phyloP scores from a whole-genome alignment of 2,888 invertebrate genomes.

The Latheticus oryzae region DNA sequence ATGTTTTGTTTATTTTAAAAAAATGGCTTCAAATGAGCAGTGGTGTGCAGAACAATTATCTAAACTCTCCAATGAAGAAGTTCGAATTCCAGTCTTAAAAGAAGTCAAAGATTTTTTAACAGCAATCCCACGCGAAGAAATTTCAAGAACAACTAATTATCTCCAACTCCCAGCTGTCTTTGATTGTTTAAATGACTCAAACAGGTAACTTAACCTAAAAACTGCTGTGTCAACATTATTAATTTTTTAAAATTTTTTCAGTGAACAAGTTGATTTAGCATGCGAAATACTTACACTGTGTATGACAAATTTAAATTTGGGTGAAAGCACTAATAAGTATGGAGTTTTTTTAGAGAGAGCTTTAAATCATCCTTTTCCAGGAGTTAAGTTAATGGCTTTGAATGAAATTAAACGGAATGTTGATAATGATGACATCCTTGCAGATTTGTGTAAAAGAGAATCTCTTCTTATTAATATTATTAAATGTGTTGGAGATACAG shows the following conservation, averaged over 20 bases:
- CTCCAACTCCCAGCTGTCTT: slow-evolving; percentile 72
- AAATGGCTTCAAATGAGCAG: slow-evolving; percentile 63
- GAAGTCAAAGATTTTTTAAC: slow-evolving; percentile 66
- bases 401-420: slow-evolving; percentile 69
- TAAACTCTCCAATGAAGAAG: slow-evolving; percentile 64
- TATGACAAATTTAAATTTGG: slow-evolving; percentile 72
- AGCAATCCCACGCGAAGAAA: slow-evolving; percentile 63
- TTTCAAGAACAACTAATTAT: slow-evolving; percentile 61
- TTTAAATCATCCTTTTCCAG: slow-evolving; percentile 72
- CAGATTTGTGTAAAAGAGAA: slow-evolving; percentile 54
- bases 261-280: slow-evolving; percentile 72
- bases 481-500: slow-evolving; percentile 71
- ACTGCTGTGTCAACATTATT: slow-evolving; percentile 47
- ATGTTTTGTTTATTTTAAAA: no score
- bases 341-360: slow-evolving; percentile 72
- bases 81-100: slow-evolving; percentile 64
- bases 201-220: slow-evolving; percentile 62
- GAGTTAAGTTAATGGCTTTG: slow-evolving; percentile 74
- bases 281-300: slow-evolving; percentile 75
- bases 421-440: slow-evolving; percentile 54
- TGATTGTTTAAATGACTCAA: slow-evolving; percentile 72
- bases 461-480: slow-evolving; percentile 69
- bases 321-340: slow-evolving; percentile 72
- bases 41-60: slow-evolving; percentile 67
- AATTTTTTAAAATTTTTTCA: slow-evolving; percentile 58